Evolutionary conservation across 2,797 vertebrate genomes (phyloP), one percentile per base, ranked within the genome.

Genomic region (Falco biarmicus): DNA sequence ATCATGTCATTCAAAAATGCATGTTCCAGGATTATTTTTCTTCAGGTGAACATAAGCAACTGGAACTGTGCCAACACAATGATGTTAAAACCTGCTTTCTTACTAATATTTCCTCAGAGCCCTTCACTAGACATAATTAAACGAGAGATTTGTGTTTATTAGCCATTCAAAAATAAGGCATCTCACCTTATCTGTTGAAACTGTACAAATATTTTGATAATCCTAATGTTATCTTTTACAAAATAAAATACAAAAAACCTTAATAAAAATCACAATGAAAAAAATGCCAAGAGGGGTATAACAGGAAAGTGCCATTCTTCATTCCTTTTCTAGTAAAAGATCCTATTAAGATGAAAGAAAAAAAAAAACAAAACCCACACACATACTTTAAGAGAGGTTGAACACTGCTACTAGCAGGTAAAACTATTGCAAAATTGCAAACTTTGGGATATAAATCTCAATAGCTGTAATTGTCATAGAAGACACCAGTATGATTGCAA

Each of bases 201-300:
- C 1, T 15, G 1, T 60, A 45, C 66, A 10, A 69, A 37, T 32
- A 69, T 45, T 89, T 71, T 68, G 11, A 71, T 43, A 57, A 75
- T 32, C 18, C 2, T 37, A 26, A 50, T 4, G 5, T 10, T 57
- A 69, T 24, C 20, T 32, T 16, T 47, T 13, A 39, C 4, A 31
- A 74, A 75, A 59, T 15, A n/a, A 48, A 31, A 59, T 15, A n/a
- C 41, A 31, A 22, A 84, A 9, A 5, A 47, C 1, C 3, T 34
- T 34, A 34, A 51, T 74, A 77, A 48, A 48, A 24, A 34, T 57
- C 5, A 7, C 7, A 29, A 28, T 41, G 9, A 32, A 79, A 59
- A 70, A 66, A 41, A 34, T 32, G 0, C 1, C 13, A 5, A 29
- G n/a, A 73, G 0, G 10, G 3, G 1, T 79, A 24, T 7, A 41